Percentiles rank a stretch among this genome's conserved stretches.
Conservation (phyloP, 2,797 vertebrate species). For the Eulemur mongoz region DNA sequence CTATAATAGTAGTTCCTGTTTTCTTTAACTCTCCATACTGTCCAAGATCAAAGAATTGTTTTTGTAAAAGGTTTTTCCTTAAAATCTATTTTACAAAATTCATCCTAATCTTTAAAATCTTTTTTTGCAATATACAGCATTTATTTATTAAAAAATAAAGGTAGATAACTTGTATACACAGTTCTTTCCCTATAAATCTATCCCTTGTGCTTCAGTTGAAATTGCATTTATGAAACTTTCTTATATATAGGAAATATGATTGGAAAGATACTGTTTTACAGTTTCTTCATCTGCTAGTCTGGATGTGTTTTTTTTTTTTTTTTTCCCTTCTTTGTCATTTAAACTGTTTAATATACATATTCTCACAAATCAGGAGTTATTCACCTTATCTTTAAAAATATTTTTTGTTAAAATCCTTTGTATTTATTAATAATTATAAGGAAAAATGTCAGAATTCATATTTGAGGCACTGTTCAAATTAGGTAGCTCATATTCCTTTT, state of each 20-base stretch:
- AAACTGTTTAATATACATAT: background rate
- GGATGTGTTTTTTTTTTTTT: background rate
- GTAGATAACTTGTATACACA: background rate
- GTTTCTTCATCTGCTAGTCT: background rate
- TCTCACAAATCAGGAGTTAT: conserved; percentile 5
- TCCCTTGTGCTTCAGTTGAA: background rate
- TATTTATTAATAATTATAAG: conserved; percentile 20
- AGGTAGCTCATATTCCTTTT: conserved; percentile 43
- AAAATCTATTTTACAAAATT: conserved; percentile 27
- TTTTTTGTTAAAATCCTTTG: background rate
- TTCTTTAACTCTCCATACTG: conserved; percentile 21
- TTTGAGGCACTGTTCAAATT: conserved; percentile 23
- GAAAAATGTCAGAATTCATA: conserved; percentile 35
- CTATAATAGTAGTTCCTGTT: conserved; percentile 24
- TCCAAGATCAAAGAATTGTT: background rate
- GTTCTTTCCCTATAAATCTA: conserved; percentile 13
- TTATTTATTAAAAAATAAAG: conserved; percentile 40
- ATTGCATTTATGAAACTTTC: background rate
- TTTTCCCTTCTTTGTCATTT: background rate
- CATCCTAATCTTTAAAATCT: conserved; percentile 32
- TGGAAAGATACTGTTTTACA: background rate
- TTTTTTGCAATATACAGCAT: background rate
- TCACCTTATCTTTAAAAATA: conserved; percentile 5
- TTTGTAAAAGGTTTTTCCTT: background rate
- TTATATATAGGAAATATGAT: background rate